These are phyloP conservation scores for Onychorhynchus coronatus DNA, from an alignment of 2,113 vertebrate species.

Conservation along the genomic window DNA sequence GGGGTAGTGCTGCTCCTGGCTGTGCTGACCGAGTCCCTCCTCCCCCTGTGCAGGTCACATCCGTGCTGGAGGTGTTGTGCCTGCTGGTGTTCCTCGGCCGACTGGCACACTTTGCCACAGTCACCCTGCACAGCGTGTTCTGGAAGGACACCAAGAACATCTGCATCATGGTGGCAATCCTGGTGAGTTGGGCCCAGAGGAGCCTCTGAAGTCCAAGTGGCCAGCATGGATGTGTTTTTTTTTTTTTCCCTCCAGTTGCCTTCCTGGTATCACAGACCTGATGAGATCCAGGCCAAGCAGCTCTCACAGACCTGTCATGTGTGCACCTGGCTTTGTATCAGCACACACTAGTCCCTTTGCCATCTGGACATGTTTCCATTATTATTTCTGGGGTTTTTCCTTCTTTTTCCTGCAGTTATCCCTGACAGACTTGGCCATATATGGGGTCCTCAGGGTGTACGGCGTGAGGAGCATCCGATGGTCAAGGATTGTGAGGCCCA, in stretches of 20 bases:
- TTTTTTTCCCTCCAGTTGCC: background rate
- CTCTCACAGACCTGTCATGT: fast-evolving
- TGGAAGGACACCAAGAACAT: slow-evolving; percentile 96
- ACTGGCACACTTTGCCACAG: slow-evolving; percentile 84
- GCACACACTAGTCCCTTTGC: background rate
- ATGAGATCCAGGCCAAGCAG: background rate
- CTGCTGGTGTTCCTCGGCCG: slow-evolving; percentile 81
- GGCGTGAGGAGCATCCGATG: slow-evolving; percentile 76
- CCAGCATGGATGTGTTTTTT: background rate
- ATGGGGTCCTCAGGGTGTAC: slow-evolving; percentile 73
- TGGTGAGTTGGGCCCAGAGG: slow-evolving; percentile 56
- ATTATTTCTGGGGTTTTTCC: background rate
- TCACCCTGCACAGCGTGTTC: slow-evolving; percentile 82
- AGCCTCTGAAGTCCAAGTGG: background rate
- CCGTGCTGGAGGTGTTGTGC: slow-evolving; percentile 82
- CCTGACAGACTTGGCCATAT: slow-evolving; percentile 82
- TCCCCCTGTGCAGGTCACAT: slow-evolving; percentile 75
- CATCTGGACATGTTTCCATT: background rate
- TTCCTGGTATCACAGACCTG: background rate
- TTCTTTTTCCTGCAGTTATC: slow-evolving; percentile 76
- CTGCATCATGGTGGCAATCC: slow-evolving; percentile 84
- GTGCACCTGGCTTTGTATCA: background rate
- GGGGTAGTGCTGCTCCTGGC: background rate
- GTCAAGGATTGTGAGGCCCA: slow-evolving; percentile 86
- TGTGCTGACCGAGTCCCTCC: background rate